A percentile compares a stretch with the other conserved stretches of the same genome.
These are phyloP conservation scores for Acrossocheilus wenchowensis DNA, from an alignment of 2,797 vertebrate species.

Conservation along the genomic window DNA sequence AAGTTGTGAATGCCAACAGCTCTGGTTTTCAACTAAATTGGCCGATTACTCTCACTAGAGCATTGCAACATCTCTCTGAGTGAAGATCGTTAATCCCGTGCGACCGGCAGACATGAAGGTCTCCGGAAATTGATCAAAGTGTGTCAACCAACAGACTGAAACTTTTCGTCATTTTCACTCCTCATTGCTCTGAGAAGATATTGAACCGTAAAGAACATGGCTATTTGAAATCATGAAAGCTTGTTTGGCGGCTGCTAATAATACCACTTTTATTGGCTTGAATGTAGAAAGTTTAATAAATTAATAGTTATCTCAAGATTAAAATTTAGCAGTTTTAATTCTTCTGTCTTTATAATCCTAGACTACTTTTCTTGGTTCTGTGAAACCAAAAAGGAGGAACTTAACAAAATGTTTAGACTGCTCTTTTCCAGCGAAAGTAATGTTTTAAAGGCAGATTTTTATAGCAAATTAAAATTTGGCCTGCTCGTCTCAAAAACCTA, in stretches of 20 bases:
- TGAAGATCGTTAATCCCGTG: conserved; percentile 64
- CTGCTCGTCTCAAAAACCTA: not conserved
- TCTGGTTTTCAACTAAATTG: conserved; percentile 73
- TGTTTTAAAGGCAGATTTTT: not conserved
- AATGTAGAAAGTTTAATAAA: not conserved
- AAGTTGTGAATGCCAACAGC: conserved; percentile 71
- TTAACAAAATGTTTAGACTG: not conserved
- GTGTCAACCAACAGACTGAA: conserved; percentile 28
- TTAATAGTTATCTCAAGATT: not conserved
- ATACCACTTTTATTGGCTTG: conserved; percentile 12
- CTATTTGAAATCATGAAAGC: not conserved
- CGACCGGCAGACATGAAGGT: conserved; percentile 51
- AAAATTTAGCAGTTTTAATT: not conserved
- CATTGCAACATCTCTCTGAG: conserved; percentile 52
- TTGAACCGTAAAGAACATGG: not conserved
- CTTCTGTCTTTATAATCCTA: not conserved
- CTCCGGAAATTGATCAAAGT: conserved; percentile 54
- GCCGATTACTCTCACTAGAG: conserved; percentile 56
- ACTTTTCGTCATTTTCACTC: conserved; percentile 2
- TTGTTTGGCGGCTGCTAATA: not conserved
- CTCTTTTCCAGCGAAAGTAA: not conserved
- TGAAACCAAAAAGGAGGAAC: not conserved
- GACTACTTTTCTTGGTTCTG: not conserved
- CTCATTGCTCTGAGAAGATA: not conserved
- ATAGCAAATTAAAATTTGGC: not conserved